These are phyloP conservation scores for Rhinoraja longicauda DNA, from an alignment of 2,797 vertebrate species.

Conservation along the genomic window DNA sequence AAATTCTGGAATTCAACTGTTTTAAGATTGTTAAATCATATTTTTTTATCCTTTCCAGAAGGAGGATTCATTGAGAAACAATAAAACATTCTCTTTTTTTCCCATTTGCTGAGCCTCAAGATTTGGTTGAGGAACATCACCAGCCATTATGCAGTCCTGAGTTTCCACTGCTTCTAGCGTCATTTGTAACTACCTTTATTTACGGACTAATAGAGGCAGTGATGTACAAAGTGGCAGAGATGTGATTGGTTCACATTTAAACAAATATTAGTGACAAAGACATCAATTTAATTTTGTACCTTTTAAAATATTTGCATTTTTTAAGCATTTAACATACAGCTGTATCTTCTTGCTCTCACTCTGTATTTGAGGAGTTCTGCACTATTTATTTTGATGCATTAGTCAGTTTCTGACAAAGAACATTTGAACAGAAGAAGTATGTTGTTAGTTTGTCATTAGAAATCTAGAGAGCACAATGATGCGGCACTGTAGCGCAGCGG, in stretches of 20 bases:
- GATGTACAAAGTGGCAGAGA: neutral
- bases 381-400: neutral
- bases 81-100: neutral
- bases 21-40: neutral
- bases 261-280: neutral
- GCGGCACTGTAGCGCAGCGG: too few species aligned
- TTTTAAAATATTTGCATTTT: neutral
- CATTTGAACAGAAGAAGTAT: neutral
- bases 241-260: neutral
- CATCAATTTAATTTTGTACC: neutral
- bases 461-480: neutral
- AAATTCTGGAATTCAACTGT: neutral
- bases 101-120: neutral
- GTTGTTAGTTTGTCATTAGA: neutral
- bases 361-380: neutral
- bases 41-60: neutral
- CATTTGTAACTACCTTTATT: neutral
- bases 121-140: neutral
- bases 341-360: neutral
- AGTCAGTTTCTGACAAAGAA: slow-evolving; percentile 39
- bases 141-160: neutral
- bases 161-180: neutral
- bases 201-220: neutral
- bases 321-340: neutral
- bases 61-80: neutral